phyloP scores from a whole-genome alignment of 2,113 vertebrate genomes.

The Erinaceus europaeus region DNA sequence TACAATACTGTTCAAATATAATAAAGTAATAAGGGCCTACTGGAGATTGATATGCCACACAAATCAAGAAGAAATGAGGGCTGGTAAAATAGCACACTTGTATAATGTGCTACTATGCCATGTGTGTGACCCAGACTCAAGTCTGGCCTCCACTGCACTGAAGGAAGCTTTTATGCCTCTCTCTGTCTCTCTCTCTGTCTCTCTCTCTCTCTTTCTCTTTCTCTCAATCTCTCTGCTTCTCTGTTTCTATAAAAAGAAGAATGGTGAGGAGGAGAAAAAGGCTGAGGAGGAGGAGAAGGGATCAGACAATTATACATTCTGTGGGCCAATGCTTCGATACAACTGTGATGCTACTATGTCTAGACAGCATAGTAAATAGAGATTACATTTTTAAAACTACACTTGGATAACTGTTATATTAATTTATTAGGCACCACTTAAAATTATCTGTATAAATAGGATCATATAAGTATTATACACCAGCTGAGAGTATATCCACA shows the following conservation, averaged over 20 bases:
- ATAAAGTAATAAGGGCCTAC: background rate
- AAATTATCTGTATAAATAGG: background rate
- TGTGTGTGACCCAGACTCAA: too few relatives aligned
- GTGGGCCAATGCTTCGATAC: background rate
- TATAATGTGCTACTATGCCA: too few relatives aligned
- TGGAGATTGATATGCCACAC: background rate
- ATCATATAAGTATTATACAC: background rate
- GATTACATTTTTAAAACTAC: background rate
- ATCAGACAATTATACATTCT: background rate
- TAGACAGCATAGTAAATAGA: background rate
- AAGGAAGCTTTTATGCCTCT: too few relatives aligned
- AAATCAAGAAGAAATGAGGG: background rate
- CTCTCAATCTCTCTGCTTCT: too few relatives aligned
- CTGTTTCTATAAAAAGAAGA: too few relatives aligned
- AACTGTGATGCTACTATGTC: background rate
- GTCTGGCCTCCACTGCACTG: too few relatives aligned
- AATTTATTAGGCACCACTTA: background rate
- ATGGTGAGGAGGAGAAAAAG: too few relatives aligned
- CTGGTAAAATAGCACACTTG: too few relatives aligned
- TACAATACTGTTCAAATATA: too few relatives aligned
- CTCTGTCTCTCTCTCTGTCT: too few relatives aligned
- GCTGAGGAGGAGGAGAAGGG: too few relatives aligned
- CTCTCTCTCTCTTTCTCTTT: too few relatives aligned
- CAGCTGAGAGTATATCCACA: background rate
- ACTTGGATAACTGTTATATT: background rate